phyloP scores from a whole-genome alignment of 1,140 invertebrate genomes.

The Panagrolaimus sp. region DNA sequence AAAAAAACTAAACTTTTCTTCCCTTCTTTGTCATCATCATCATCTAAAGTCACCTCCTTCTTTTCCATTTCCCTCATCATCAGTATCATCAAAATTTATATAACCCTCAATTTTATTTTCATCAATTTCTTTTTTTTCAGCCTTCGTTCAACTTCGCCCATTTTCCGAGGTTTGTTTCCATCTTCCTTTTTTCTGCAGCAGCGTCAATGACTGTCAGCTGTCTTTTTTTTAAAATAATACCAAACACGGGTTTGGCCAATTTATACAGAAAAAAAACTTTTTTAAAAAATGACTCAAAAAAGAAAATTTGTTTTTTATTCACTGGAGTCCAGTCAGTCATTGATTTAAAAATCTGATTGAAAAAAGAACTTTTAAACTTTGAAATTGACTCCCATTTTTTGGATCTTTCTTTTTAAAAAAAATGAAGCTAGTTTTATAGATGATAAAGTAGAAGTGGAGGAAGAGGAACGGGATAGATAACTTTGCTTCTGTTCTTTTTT shows the following conservation, averaged over 20 bases:
- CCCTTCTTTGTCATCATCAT: not conserved
- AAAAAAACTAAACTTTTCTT: no score
- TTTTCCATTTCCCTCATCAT: not conserved
- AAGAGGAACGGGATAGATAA: no score
- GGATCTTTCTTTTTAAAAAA: no score
- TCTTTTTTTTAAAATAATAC: not conserved
- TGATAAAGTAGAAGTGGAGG: no score
- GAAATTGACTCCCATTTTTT: no score
- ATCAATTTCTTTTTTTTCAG: slow-evolving; percentile 3
- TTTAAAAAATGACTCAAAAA: no score
- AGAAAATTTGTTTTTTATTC: no score
- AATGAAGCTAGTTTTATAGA: no score
- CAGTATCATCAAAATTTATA: not conserved
- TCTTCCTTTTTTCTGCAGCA: not conserved
- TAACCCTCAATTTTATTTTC: not conserved
- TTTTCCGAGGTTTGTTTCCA: slow-evolving; percentile 1
- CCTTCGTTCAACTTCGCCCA: slow-evolving; percentile 6
- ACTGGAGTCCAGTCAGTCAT: no score
- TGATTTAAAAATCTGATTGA: no score
- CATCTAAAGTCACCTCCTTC: not conserved
- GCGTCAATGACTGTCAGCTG: not conserved
- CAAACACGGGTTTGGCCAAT: not conserved
- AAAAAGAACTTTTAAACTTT: no score
- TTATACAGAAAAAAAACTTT: not conserved
- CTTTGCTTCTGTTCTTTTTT: not conserved